Base-by-base conservation (phyloP, 2,888 invertebrate species). In the Glaucopsyche alexis region DNA sequence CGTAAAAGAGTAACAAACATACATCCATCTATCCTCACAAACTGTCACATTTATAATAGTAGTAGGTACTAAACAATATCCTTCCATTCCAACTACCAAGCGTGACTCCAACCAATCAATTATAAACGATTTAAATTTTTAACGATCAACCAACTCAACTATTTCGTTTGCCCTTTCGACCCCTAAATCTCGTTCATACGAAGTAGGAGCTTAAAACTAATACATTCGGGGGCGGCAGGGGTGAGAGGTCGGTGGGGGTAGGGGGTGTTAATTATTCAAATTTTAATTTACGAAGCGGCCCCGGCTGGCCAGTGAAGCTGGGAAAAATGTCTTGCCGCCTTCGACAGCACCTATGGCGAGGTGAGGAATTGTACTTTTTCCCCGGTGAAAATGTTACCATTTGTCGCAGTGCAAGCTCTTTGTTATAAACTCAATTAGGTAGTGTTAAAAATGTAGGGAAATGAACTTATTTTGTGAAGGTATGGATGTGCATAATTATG, bases 231-330 rank as follows among this genome's bases (percentile, higher is more conserved):
- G 60, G 60, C 19, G 55, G 55, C 11, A 13, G 47, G 47, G 89
- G 79, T 78, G 77, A 75, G 79, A 74, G 79, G 78, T 71, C 79
- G 81, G 81, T 81, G 80, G 81, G 77, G 79, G 82, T 82, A 14
- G 82, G 84, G 82, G 81, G 82, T 87, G 91, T 92, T 92, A 92
- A 92, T 92, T 91, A 92, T 92, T 92, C 92, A 92, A 89, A 88
- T 92, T 92, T 92, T 92, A 92, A 92, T 92, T 92, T 92, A 91
- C 90, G 87, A 83, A 88, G 89, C 86, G 84, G 86, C 87, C 85
- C 85, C 81, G 82, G 81, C 81, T 84, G 87, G 85, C 82, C 87
- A 83, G 86, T 81, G 80, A 80, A 60, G 81, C 80, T 79, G 80
- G 88, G 89, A 89, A 90, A 90, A 90, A 90, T 91, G 90, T 90